Conservation (phyloP, 1,140 invertebrate genomes). For the Drosophila murphyi region DNA sequence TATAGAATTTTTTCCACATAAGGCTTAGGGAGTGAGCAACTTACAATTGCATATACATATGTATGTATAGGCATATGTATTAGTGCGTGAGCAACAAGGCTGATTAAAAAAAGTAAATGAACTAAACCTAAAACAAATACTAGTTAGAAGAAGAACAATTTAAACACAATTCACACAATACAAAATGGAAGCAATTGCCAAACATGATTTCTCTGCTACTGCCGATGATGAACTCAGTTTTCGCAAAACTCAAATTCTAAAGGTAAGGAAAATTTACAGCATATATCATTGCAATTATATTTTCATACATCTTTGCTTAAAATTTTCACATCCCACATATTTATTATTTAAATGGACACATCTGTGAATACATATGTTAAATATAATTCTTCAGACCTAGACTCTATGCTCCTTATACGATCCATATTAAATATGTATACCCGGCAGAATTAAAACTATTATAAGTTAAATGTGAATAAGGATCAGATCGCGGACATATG, state of each 20-base stretch:
- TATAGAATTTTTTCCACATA: constrained; percentile 25
- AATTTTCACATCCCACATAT: not conserved
- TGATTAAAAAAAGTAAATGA: constrained; percentile 49
- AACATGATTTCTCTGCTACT: constrained; percentile 99
- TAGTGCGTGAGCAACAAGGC: constrained; percentile 46
- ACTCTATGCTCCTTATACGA: too few relatives aligned
- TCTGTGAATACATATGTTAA: too few relatives aligned
- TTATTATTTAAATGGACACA: too few relatives aligned
- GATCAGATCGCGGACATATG: too few relatives aligned
- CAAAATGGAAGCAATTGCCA: constrained; percentile 98
- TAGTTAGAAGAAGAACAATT: constrained; percentile 33
- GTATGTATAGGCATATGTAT: constrained; percentile 33
- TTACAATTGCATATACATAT: constrained; percentile 57
- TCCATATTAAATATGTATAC: too few relatives aligned
- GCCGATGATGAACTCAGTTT: constrained; percentile 99
- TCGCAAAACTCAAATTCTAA: constrained; percentile 96
- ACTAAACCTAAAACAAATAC: constrained; percentile 46
- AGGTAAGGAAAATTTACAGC: constrained; percentile 88
- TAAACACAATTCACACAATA: constrained; percentile 44
- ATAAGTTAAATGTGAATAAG: too few relatives aligned
- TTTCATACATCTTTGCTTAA: not conserved
- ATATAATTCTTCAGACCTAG: too few relatives aligned
- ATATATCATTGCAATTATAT: not conserved
- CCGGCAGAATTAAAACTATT: too few relatives aligned
- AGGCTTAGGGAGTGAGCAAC: constrained; percentile 37